A percentile compares a stretch with the other conserved stretches of the same genome.
These are phyloP conservation scores for Cryptosula pallasiana DNA, from an alignment of 2,888 invertebrate species.

Conservation along the genomic window DNA sequence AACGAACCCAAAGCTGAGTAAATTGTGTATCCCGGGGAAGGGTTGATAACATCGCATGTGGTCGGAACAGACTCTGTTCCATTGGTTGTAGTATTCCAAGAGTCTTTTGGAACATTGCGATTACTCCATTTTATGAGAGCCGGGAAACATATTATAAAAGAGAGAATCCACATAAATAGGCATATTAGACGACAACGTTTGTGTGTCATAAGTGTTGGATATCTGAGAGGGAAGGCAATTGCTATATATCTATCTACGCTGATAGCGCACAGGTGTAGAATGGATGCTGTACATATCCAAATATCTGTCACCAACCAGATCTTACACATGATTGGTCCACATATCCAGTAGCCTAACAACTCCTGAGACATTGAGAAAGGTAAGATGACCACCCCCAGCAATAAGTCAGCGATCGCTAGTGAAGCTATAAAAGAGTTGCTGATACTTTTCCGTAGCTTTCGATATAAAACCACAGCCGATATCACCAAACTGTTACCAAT, in stretches of 20 bases:
- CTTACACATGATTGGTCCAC: constrained; percentile 91
- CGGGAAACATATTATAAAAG: constrained; percentile 93
- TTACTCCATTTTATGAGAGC: constrained; percentile 70
- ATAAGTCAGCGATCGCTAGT: constrained; percentile 87
- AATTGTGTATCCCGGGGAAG: constrained; percentile 87
- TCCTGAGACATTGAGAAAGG: constrained; percentile 94
- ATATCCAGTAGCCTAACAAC: constrained; percentile 72
- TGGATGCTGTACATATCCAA: constrained; percentile 97
- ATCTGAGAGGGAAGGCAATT: constrained; percentile 90
- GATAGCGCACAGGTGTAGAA: constrained; percentile 91
- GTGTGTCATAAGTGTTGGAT: constrained; percentile 79
- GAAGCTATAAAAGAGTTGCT: constrained; percentile 96
- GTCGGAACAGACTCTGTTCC: background rate
- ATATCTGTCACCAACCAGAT: constrained; percentile 96
- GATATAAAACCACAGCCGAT: constrained; percentile 78
- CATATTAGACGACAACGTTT: constrained; percentile 79
- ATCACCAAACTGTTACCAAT: constrained; percentile 89
- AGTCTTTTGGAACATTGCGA: background rate
- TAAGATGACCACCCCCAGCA: constrained; percentile 89
- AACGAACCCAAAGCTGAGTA: constrained; percentile 97
- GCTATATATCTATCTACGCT: constrained; percentile 86
- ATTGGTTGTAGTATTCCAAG: background rate
- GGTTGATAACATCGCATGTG: constrained; percentile 36
- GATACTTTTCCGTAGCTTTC: constrained; percentile 77
- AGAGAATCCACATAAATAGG: constrained; percentile 87